Conservation (phyloP, 2,797 vertebrate species). For the Enteromius viviparus region DNA sequence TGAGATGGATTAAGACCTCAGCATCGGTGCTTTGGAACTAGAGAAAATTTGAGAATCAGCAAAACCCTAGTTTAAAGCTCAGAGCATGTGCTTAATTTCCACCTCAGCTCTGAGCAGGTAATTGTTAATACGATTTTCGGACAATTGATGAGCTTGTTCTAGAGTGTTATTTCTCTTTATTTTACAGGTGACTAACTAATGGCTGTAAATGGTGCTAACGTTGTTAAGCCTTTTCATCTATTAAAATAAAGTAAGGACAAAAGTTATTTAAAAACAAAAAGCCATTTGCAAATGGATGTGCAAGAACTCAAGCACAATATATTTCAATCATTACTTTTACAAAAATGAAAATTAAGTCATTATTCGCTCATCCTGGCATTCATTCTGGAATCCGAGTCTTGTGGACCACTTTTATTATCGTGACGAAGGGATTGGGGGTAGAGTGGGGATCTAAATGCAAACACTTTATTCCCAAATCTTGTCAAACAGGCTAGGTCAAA, state of each 20-base stretch:
- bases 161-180: conserved; percentile 1
- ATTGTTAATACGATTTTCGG: conserved; percentile 15
- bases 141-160: conserved; percentile 11
- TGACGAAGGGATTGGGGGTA: too few species aligned
- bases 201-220: not conserved
- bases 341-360: not conserved
- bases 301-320: not conserved
- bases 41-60: not conserved
- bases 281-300: not conserved
- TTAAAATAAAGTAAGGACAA: not conserved
- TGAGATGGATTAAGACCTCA: conserved; percentile 6
- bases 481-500: too few species aligned
- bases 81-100: not conserved
- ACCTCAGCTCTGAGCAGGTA: not conserved
- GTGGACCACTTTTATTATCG: not conserved
- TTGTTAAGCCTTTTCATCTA: conserved; percentile 3
- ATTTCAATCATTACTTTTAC: not conserved
- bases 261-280: not conserved
- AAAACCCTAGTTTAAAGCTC: conserved; percentile 10
- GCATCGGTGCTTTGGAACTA: not conserved
- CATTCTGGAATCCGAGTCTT: not conserved
- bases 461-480: too few species aligned
- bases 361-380: not conserved
- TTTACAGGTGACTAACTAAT: conserved; percentile 9
- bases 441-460: too few species aligned